Evolutionary conservation across 2,113 vertebrate species (phyloP).

Genomic region (Tetraodon nigroviridis): DNA sequence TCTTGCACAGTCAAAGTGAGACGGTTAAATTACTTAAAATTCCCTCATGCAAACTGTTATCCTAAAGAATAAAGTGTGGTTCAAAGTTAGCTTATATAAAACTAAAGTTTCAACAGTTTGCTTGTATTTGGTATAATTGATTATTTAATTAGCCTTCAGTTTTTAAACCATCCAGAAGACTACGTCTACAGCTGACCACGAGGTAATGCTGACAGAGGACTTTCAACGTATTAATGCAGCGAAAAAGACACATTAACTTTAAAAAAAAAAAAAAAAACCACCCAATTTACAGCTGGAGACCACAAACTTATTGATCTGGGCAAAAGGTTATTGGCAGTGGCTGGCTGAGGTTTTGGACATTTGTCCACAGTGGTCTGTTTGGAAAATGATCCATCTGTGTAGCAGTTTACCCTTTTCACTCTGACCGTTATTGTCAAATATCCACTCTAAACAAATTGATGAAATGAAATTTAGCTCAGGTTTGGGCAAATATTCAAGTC

Average conservation of each 20-base stretch:
- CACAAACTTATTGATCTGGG: slow-evolving; percentile 37
- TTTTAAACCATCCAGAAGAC: too few relatives aligned
- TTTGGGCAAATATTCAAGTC: not conserved
- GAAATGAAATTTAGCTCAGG: too few relatives aligned
- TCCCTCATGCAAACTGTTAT: too few relatives aligned
- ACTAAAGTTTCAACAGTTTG: too few relatives aligned
- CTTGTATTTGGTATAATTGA: too few relatives aligned
- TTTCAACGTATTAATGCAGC: not conserved
- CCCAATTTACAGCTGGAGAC: slow-evolving; percentile 24
- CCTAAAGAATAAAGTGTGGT: too few relatives aligned
- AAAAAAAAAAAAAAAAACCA: slow-evolving; percentile 35
- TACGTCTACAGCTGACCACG: too few relatives aligned
- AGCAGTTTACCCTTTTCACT: slow-evolving; percentile 5
- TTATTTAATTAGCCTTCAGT: too few relatives aligned
- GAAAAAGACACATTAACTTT: slow-evolving; percentile 11
- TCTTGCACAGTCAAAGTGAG: not conserved
- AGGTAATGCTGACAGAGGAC: too few relatives aligned
- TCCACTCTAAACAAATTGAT: too few relatives aligned
- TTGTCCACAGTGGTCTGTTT: slow-evolving; percentile 11
- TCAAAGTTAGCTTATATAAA: too few relatives aligned
- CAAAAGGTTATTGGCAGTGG: slow-evolving; percentile 18
- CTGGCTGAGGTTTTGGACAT: not conserved
- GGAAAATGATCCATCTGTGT: slow-evolving; percentile 11
- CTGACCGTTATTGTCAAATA: not conserved
- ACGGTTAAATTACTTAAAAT: not conserved